Conservation (phyloP, 2,888 invertebrate species). For the Chromoteleia sp. region DNA sequence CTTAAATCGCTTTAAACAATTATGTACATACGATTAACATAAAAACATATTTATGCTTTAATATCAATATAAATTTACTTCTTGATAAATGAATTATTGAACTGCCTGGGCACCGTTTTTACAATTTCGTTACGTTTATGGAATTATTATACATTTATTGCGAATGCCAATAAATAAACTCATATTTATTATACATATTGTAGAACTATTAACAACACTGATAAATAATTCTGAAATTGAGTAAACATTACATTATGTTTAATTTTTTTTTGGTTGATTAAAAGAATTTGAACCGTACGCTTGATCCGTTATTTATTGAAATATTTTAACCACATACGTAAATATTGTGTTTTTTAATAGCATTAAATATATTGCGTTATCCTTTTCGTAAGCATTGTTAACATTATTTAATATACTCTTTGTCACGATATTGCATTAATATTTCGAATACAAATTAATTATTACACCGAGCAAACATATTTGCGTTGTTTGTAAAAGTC, state of each 20-base stretch:
- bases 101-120: neutral
- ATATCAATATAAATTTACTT: neutral
- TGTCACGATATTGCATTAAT: too few species aligned
- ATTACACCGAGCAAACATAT: too few species aligned
- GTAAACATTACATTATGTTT: neutral
- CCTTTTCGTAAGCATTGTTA: too few species aligned
- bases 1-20: too few species aligned
- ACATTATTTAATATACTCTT: too few species aligned
- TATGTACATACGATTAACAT: neutral
- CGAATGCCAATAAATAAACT: neutral
- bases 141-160: neutral
- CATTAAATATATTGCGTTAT: too few species aligned
- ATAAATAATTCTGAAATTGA: neutral
- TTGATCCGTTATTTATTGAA: neutral
- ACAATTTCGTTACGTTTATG: neutral
- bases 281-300: neutral
- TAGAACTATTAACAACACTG: too few species aligned
- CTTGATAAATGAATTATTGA: conserved; percentile 1
- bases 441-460: too few species aligned
- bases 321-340: neutral
- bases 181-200: neutral
- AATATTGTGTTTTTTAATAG: neutral
- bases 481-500: too few species aligned
- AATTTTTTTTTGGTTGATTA: neutral
- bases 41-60: neutral